phyloP scores from a whole-genome alignment of 2,888 invertebrate species.

The Drosophila planitibia region DNA sequence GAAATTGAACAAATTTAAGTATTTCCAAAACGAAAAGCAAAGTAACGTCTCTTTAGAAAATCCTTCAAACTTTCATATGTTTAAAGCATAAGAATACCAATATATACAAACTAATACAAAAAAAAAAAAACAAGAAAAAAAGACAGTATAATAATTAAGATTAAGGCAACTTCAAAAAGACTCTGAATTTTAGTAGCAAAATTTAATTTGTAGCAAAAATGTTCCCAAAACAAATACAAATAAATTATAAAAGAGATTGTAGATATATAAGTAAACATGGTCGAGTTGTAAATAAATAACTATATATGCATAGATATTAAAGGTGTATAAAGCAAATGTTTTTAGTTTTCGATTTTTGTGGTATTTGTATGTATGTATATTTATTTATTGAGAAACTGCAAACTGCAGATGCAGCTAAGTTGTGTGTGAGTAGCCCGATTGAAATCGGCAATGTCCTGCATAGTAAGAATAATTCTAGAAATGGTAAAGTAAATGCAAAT shows the following conservation, averaged over 20 bases:
- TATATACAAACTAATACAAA: conserved; percentile 13
- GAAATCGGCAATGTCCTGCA: conserved; percentile 64
- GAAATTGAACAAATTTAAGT: neutral
- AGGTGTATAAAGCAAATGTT: conserved; percentile 50
- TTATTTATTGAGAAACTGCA: conserved; percentile 21
- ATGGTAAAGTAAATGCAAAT: conserved; percentile 51
- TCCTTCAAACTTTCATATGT: conserved; percentile 6
- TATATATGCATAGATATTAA: conserved; percentile 22
- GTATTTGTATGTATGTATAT: conserved; percentile 43
- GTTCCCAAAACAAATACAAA: conserved; percentile 46
- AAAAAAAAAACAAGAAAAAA: conserved; percentile 3
- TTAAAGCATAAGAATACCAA: conserved; percentile 9
- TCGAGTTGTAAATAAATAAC: conserved; percentile 44
- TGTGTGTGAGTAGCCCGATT: conserved; percentile 41
- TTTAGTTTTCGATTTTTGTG: conserved; percentile 34
- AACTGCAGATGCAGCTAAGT: conserved; percentile 24
- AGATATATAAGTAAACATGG: conserved; percentile 16
- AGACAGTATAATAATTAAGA: conserved; percentile 20
- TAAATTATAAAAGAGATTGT: conserved; percentile 7
- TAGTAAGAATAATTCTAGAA: conserved; percentile 45
- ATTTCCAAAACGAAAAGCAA: neutral
- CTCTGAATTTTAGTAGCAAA: conserved; percentile 73
- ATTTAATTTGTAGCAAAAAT: conserved; percentile 75
- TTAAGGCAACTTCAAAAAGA: conserved; percentile 78
- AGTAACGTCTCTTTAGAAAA: conserved; percentile 11